Base-by-base conservation (phyloP, 2,888 invertebrate genomes). In the Colletes collaris region DNA sequence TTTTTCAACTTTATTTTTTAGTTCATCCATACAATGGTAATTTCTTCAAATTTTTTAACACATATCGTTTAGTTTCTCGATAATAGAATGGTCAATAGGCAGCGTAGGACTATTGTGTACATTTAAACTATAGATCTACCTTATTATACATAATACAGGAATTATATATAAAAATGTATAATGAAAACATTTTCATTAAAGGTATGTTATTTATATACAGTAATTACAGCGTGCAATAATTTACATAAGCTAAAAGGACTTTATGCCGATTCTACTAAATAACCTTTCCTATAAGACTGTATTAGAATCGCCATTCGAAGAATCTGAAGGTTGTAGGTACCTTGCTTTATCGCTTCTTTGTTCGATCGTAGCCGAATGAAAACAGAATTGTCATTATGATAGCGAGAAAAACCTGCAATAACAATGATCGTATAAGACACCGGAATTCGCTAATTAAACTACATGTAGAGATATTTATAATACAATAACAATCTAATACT, bases 351-450 rank as follows among this genome's bases (percentile, higher is more conserved):
- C 65, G 37, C 60, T 53, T 79, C 53, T 68, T 55, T 71, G 52
- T 56, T 56, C 16, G 59, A 82, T 40, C 40, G 72, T 44, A 76
- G 69, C 46, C 55, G 72, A 67, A 75, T 62, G 74, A 66, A 80
- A 78, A 82, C 60, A 62, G 62, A 66, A 79, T 68, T 81, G 68
- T 82, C 86, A 77, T 81, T 89, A 85, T 60, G 85, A 84, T 76
- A 83, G 73, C 66, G 88, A 83, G 79, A 89, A 87, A 89, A 88
- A 89, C 88, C 88, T 89, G 88, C 69, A 89, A 89, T 88, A 87
- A 81, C 82, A 89, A 89, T 64, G 69, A 86, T 85, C 64, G 55
- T 74, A 69, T 79, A 82, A 87, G 46, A 55, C 40, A 67, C 44
- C 10, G 10, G 40, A 53, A n/a, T 58, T 40, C 7, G 4, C 55